Conservation (phyloP, 2,797 vertebrate species). For the Neolamprologus multifasciatus region DNA sequence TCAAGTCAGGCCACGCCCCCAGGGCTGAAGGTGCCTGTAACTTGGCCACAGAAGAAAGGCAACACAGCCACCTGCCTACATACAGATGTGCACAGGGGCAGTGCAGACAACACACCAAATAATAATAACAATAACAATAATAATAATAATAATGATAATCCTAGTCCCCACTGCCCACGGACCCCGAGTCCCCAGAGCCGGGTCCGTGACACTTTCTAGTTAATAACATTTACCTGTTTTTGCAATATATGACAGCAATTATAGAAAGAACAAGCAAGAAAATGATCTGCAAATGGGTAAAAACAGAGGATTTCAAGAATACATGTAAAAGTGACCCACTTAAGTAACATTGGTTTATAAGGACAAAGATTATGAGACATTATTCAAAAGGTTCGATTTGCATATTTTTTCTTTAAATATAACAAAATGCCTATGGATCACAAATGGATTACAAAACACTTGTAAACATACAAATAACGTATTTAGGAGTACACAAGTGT, state of each 20-base stretch:
- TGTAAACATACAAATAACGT: background rate
- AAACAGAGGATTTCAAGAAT: background rate
- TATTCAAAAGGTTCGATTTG: background rate
- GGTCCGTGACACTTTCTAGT: background rate
- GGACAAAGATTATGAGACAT: background rate
- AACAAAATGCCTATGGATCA: background rate
- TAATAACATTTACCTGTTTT: background rate
- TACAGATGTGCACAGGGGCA: too few relatives aligned
- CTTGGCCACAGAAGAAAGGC: too few relatives aligned
- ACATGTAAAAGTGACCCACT: background rate
- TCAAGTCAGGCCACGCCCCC: too few relatives aligned
- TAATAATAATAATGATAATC: too few relatives aligned
- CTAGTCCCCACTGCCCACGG: too few relatives aligned
- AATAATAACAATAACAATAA: too few relatives aligned
- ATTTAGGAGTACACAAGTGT: background rate
- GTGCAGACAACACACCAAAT: too few relatives aligned
- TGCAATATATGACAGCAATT: background rate
- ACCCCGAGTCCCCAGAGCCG: too few relatives aligned
- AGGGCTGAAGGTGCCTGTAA: too few relatives aligned
- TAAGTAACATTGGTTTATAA: background rate
- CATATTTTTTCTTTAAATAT: background rate
- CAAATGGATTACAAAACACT: background rate
- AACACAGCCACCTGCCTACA: too few relatives aligned
- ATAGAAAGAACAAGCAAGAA: background rate
- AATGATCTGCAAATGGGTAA: background rate